Base-by-base conservation (phyloP, 2,113 vertebrate genomes). In the Syrmaticus mikado region DNA sequence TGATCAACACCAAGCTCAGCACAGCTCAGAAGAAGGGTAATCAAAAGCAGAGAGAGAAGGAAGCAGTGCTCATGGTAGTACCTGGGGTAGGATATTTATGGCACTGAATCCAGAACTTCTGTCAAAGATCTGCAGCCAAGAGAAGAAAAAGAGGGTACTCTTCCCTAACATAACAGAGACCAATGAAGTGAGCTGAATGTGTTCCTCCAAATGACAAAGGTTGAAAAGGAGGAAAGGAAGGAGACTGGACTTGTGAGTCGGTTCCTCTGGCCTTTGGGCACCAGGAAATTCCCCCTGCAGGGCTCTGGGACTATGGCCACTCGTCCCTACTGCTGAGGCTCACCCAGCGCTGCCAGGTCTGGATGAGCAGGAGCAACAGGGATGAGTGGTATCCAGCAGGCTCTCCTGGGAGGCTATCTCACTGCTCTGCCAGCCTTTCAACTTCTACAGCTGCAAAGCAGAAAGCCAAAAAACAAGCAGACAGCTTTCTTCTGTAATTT, bases 221-320 rank as follows among this genome's bases (percentile, higher is more conserved):
- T 1, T 66, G n/a, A 52, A 89, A 80, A 58, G 4, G 27, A 17
- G 55, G 13, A 53, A 70, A 53, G 43, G 6, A 3, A 55, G 15
- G 50, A 60, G 5, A 64, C 30, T n/a, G 32, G 24, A 10, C 6
- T 32, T 48, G 3, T 1, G 0, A 58, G 18, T 20, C 16, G 5
- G 7, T 8, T 76, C 14, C 46, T 76, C 32, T n/a, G 62, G 61
- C 19, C 36, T 53, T 53, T 10, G 5, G 20, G 62, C 2, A 40
- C 3, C 1, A 2, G 22, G 11, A 79, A 4, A 9, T 46, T 72
- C 20, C 18, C 20, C 30, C 43, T 20, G 24, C 4, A 40, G 34
- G 5, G 7, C 48, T 48, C 32, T 0, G 0, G 45, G 14, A 92
- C 16, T 25, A 2, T 3, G 3, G 38, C 13, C 10, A 3, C 10